Evolutionary conservation across 2,113 vertebrate species (phyloP), one percentile per base, ranked within the genome.

Genomic region (Octodon degus): DNA sequence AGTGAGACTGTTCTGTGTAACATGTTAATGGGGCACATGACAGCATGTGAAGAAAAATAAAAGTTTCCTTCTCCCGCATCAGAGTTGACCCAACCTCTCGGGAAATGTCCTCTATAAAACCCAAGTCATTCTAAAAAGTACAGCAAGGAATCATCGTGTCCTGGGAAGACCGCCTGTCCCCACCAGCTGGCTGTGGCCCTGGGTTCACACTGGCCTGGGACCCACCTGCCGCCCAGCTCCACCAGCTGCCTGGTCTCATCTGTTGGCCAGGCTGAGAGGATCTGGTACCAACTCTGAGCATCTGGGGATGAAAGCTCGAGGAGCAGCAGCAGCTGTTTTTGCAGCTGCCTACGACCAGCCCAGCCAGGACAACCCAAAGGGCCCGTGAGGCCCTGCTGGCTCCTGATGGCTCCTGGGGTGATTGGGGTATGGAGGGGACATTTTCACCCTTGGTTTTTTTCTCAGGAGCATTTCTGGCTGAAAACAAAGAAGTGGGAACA

Each of bases 1-100:
- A 1, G 4, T 2, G n/a, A 47, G 34, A 14, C 2, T 37, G 16
- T 77, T 62, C 16, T 60, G 79, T 7, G 0, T 27, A 50, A n/a
- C 7, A 1, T 1, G 4, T 9, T 53, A 8, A 43, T 3, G 10
- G 58, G n/a, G 0, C 63, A 2, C 4, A 0, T 17, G 77, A 14
- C 27, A 20, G 3, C 0, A 2, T 2, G 16, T 58, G 55, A 58
- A 37, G 12, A 14, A 37, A 62, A 5, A 34, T 9, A 70, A 16
- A 8, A 10, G 27, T 13, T 13, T 37, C 50, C n/a, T 32, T n/a
- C 11, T 55, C 6, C 9, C 43, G 30, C 24, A 17, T 25, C 24
- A 30, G 58, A 34, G 43, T 25, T 77, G 43, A 12, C 11, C 30
- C 0, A 58, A 80, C 70, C 16, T 65, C 76, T 85, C 1, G 34